Percentiles rank a stretch among this genome's conserved stretches.
Evolutionary conservation across 2,113 vertebrate genomes (phyloP).

Genomic region (Atractosteus spatula): DNA sequence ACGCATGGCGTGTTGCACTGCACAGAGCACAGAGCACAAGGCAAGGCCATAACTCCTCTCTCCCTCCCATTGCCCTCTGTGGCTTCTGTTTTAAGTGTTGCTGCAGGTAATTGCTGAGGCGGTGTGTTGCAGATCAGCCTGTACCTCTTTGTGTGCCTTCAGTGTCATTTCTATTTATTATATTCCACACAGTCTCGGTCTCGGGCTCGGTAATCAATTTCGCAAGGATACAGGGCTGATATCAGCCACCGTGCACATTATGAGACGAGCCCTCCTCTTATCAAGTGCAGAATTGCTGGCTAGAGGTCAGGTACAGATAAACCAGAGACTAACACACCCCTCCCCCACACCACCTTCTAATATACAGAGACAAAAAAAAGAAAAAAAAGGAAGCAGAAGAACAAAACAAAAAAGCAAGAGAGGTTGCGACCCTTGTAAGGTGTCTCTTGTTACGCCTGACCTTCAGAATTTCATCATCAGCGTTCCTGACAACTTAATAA

Average conservation of each 20-base stretch:
- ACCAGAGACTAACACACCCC: conserved; percentile 94
- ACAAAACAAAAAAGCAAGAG: conserved; percentile 68
- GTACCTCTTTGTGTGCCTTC: conserved; percentile 61
- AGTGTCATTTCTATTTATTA: conserved; percentile 76
- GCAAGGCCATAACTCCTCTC: conserved; percentile 66
- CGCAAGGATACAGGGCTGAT: conserved; percentile 74
- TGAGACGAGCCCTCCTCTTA: conserved; percentile 83
- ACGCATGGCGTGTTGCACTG: conserved; percentile 31
- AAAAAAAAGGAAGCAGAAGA: conserved; percentile 37
- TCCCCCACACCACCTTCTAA: conserved; percentile 25
- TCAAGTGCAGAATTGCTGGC: conserved; percentile 97
- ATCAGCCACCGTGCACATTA: conserved; percentile 67
- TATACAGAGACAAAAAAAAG: conserved; percentile 49
- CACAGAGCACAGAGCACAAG: conserved; percentile 32
- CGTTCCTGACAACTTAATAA: conserved; percentile 92
- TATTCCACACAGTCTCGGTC: conserved; percentile 60
- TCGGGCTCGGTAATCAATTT: conserved; percentile 72
- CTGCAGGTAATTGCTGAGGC: conserved; percentile 73
- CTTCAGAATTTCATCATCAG: conserved; percentile 99
- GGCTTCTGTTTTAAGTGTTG: conserved; percentile 71
- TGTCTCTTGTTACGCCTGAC: conserved; percentile 97
- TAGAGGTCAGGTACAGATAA: conserved; percentile 99
- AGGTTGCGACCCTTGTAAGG: conserved; percentile 93
- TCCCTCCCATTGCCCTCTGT: conserved; percentile 55
- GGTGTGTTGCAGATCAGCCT: conserved; percentile 63